Conservation (phyloP, 2,888 invertebrate species). For the Agrenia bidenticulata region DNA sequence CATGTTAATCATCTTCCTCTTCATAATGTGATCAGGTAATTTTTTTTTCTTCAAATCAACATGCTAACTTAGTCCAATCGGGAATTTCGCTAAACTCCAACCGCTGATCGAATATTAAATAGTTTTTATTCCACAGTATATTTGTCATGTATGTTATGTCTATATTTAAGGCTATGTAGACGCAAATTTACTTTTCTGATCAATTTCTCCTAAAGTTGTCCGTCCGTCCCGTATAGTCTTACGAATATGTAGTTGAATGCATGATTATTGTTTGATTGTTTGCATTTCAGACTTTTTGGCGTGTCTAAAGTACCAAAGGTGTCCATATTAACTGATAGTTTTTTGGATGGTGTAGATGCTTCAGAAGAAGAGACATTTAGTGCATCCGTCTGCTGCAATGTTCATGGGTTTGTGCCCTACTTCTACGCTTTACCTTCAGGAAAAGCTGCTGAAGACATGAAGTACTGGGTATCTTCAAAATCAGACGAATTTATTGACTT, state of each 20-base stretch:
- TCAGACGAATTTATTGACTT: conserved; percentile 13
- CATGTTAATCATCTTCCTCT: neutral
- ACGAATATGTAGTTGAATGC: no score
- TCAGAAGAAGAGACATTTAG: neutral
- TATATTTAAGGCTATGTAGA: no score
- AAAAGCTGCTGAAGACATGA: conserved; percentile 10
- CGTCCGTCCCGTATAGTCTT: no score
- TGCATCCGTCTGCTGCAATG: conserved; percentile 35
- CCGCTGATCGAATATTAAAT: no score
- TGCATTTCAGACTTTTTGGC: conserved; percentile 21
- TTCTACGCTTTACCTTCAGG: conserved; percentile 39
- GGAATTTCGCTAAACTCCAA: no score
- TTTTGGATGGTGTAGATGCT: no score
- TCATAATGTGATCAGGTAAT: conserved; percentile 22
- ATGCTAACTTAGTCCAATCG: no score
- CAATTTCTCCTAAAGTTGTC: no score
- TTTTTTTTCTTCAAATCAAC: neutral
- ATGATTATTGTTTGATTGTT: no score
- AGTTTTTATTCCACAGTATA: no score
- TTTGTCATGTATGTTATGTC: no score
- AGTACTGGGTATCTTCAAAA: conserved; percentile 8
- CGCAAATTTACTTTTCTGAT: no score
- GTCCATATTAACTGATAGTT: neutral
- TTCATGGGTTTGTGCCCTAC: conserved; percentile 39
- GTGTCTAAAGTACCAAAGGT: conserved; percentile 14